Base-by-base conservation (phyloP, 2,888 invertebrate species). In the Lepidonotus clava region DNA sequence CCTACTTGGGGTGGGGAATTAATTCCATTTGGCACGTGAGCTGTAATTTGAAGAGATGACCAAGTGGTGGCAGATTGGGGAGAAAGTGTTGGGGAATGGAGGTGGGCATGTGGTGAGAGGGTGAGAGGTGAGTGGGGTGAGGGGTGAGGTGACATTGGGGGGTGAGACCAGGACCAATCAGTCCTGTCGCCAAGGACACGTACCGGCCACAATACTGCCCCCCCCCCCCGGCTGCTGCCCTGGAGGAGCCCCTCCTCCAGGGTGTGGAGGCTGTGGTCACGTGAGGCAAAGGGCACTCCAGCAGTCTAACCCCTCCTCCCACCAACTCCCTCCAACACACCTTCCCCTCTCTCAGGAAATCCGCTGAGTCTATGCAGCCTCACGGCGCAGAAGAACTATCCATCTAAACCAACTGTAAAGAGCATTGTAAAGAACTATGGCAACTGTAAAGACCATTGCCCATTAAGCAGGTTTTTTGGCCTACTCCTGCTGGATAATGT, bases 1-100 rank as follows among this genome's bases (percentile, higher is more conserved):
- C n/a, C n/a, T n/a, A n/a, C n/a, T n/a, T n/a, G n/a, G n/a, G 34
- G 36, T 21, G 24, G 61, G 38, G 71, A 71, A 71, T 71, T 71
- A 71, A 71, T 71, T 71, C 38, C 36, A 71, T 71, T 71, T 34
- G 71, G 71, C 71, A 38, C 38, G 71, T 71, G 71, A 71, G 71
- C 38, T 34, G 71, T 36, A 71, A 71, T 71, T 71, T 71, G 71
- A 71, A 34, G 71, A 71, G 71, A 1, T 71, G 71, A n/a, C 14
- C 8, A 71, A 21, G 38, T 71, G 71, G 36, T 5, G 67, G n/a
- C 5, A n/a, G n/a, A n/a, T n/a, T 24, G 6, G 6, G 21, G 56
- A 18, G 56, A 56, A 21, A 34, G 46, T 46, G 46, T 46, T 8
- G 46, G 8, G 46, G 46, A 18, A 11, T 46, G 32, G 67, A 67